phyloP scores from a whole-genome alignment of 2,888 invertebrate species.

The Timema cristinae region DNA sequence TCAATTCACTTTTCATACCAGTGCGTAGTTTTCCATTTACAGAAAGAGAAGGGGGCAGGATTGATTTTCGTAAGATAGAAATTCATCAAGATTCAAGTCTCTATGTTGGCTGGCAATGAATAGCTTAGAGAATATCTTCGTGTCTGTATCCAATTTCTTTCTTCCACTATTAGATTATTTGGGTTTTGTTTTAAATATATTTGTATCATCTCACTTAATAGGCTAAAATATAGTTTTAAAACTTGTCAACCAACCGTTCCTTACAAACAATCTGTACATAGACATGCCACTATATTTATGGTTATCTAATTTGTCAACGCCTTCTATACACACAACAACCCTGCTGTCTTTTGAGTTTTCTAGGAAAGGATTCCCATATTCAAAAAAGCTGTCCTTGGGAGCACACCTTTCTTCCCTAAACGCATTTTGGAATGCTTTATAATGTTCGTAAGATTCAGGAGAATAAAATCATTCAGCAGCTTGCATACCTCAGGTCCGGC shows the following conservation, averaged over 20 bases:
- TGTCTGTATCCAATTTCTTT: neutral
- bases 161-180: neutral
- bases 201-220: neutral
- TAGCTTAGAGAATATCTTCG: neutral
- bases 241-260: neutral
- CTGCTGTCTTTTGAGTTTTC: too few species aligned
- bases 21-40: neutral
- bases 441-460: too few species aligned
- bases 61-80: neutral
- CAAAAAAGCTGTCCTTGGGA: too few species aligned
- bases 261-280: neutral
- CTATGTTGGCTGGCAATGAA: slow-evolving; percentile 3
- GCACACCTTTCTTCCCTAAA: too few species aligned
- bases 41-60: slow-evolving; percentile 1
- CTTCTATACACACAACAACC: too few species aligned
- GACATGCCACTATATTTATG: too few species aligned
- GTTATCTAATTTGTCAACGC: too few species aligned
- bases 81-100: neutral
- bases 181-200: neutral
- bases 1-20: neutral
- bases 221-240: neutral
- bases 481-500: too few species aligned
- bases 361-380: too few species aligned
- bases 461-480: too few species aligned
- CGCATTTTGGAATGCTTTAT: too few species aligned